Conservation (phyloP, 2,888 invertebrate species). For the Rosalia funebris region DNA sequence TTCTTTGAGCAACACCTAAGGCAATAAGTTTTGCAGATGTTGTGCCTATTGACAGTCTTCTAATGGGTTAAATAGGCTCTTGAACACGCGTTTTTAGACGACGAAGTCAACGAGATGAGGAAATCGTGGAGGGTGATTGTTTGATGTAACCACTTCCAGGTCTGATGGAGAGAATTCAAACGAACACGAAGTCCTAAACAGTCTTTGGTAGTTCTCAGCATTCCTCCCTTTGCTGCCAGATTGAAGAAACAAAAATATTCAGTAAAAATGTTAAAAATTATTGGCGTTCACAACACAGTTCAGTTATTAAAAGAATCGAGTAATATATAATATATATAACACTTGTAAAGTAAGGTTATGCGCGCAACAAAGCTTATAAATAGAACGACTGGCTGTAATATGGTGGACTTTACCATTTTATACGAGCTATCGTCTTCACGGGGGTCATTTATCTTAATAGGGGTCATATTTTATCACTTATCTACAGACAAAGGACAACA, state of each 20-base stretch:
- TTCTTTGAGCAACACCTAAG: slow-evolving; percentile 27
- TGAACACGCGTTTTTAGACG: slow-evolving; percentile 71
- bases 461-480: slow-evolving; percentile 55
- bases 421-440: slow-evolving; percentile 46
- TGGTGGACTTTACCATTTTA: slow-evolving; percentile 50
- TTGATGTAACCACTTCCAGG: slow-evolving; percentile 95
- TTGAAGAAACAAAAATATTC: slow-evolving; percentile 48
- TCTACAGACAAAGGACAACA: slow-evolving; percentile 53
- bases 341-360: slow-evolving; percentile 31
- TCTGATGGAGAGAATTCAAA: slow-evolving; percentile 88
- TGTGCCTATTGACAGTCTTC: slow-evolving; percentile 45
- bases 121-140: slow-evolving; percentile 89
- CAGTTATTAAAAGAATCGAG: too few relatives aligned
- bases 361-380: not conserved
- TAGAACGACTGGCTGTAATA: slow-evolving; percentile 17
- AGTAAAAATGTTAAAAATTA: slow-evolving; percentile 65
- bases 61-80: slow-evolving; percentile 44
- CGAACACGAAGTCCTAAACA: slow-evolving; percentile 90
- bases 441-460: slow-evolving; percentile 55
- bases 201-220: slow-evolving; percentile 77
- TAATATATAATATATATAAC: slow-evolving; percentile 13
- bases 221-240: slow-evolving; percentile 62
- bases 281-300: slow-evolving; percentile 28
- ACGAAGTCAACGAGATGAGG: slow-evolving; percentile 81
- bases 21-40: slow-evolving; percentile 43